These are phyloP conservation scores for Mesorhabditis sp. DNA, from an alignment of 2,888 invertebrate genomes.

Conservation along the genomic window DNA sequence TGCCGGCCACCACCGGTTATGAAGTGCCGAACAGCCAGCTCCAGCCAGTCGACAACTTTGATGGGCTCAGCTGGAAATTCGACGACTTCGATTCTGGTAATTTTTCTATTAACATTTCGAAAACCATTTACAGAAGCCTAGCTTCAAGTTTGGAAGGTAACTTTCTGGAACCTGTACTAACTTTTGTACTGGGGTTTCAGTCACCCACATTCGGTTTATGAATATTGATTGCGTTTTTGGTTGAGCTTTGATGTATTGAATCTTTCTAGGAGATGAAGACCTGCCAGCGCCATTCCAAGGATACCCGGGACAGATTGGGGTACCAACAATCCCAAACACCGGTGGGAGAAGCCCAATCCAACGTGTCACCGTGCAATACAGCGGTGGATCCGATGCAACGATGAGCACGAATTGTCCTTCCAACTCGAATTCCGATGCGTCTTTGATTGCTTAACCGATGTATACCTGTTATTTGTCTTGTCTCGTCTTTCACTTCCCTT, in stretches of 20 bases:
- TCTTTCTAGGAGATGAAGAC: not conserved
- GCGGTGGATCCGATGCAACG: constrained; percentile 1
- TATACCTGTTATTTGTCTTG: too few species aligned
- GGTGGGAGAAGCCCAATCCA: not conserved
- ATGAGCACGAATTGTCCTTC: constrained; percentile 5
- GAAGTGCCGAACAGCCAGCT: not conserved
- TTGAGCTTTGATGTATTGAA: not conserved
- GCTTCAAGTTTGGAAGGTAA: too few species aligned
- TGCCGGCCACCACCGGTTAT: not conserved
- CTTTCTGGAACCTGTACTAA: too few species aligned
- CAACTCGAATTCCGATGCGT: not conserved
- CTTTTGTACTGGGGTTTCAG: too few species aligned
- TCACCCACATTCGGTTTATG: not conserved
- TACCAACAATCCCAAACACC: not conserved
- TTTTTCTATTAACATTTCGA: not conserved
- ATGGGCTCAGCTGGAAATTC: not conserved
- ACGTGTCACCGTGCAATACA: not conserved
- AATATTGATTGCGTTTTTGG: not conserved
- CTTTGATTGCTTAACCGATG: not conserved
- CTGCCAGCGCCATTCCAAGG: constrained; percentile 5
- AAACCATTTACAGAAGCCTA: too few species aligned
- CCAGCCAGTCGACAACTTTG: not conserved
- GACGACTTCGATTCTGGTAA: not conserved
- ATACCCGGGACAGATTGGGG: constrained; percentile 2
- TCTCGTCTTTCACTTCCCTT: too few species aligned